Evolutionary conservation across 2,113 vertebrate genomes (phyloP).

Genomic region (Hypomesus transpacificus): DNA sequence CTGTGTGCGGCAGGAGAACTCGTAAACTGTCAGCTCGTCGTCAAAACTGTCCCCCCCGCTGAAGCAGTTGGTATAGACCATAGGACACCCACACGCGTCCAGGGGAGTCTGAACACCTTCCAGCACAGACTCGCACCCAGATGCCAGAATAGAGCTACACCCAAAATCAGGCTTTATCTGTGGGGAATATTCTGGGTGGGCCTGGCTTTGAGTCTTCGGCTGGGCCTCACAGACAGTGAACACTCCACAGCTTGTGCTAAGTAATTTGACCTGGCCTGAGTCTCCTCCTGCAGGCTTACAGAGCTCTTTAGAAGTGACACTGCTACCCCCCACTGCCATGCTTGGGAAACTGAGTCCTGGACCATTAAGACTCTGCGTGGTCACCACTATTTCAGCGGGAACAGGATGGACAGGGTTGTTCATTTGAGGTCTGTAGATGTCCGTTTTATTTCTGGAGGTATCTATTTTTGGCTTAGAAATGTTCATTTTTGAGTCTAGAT

Average conservation of each 20-base stretch:
- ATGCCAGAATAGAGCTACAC: constrained; percentile 52
- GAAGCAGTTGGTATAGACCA: constrained; percentile 86
- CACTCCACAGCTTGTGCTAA: constrained; percentile 52
- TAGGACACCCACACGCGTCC: constrained; percentile 79
- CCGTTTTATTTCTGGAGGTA: constrained; percentile 10
- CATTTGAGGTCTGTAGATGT: constrained; percentile 48
- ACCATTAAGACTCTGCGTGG: constrained; percentile 66
- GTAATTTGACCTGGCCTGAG: constrained; percentile 19
- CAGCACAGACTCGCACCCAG: constrained; percentile 61
- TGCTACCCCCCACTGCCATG: constrained; percentile 35
- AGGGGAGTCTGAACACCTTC: constrained; percentile 62
- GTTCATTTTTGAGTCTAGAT: constrained; percentile 28
- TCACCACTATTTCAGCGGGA: constrained; percentile 59
- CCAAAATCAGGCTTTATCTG: constrained; percentile 55
- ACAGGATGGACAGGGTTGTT: constrained; percentile 24
- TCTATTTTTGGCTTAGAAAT: constrained; percentile 15
- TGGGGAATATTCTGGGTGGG: constrained; percentile 12
- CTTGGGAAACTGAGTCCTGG: constrained; percentile 45
- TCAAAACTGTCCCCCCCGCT: constrained; percentile 68
- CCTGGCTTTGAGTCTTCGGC: constrained; percentile 40
- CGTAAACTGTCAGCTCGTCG: constrained; percentile 65
- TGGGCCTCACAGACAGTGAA: constrained; percentile 57
- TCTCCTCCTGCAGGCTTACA: constrained; percentile 41
- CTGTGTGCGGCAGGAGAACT: constrained; percentile 56
- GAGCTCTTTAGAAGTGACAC: constrained; percentile 48